These are phyloP conservation scores for Melanotaenia parkinsoni DNA, from an alignment of 2,797 vertebrate genomes.

Conservation along the genomic window DNA sequence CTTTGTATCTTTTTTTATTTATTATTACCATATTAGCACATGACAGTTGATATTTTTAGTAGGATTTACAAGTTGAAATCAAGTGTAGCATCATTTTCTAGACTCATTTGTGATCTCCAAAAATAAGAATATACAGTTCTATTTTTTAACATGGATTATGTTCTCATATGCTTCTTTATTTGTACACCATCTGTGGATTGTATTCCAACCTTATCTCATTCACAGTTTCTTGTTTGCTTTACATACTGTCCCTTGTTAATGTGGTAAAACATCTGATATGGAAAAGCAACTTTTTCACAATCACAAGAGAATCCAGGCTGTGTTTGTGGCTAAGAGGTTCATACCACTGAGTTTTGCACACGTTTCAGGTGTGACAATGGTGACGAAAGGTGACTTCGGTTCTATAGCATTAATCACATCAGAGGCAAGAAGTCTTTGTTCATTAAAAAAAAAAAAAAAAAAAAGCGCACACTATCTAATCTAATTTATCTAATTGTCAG, in stretches of 20 bases:
- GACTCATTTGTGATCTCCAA: not conserved
- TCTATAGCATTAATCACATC: not conserved
- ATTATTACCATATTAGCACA: not conserved
- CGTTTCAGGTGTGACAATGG: not conserved
- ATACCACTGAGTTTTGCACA: not conserved
- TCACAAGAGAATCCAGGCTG: not conserved
- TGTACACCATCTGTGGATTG: too few species aligned
- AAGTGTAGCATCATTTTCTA: conserved; percentile 2
- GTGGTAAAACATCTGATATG: not conserved
- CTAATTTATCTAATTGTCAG: not conserved
- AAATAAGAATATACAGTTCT: not conserved
- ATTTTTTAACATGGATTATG: conserved; percentile 7
- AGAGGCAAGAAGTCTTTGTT: not conserved
- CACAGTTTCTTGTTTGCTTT: not conserved
- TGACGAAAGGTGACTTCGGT: not conserved
- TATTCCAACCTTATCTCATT: not conserved
- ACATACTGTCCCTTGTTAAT: not conserved
- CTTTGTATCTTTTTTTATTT: not conserved
- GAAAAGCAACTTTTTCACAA: not conserved
- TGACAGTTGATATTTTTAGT: not conserved
- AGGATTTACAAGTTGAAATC: conserved; percentile 5
- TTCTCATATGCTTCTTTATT: not conserved
- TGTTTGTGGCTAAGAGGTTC: not conserved
- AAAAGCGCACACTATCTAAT: too few species aligned
- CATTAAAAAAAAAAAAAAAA: not conserved